Evolutionary conservation across 2,113 vertebrate genomes (phyloP).

Genomic region (Corvus hawaiiensis): DNA sequence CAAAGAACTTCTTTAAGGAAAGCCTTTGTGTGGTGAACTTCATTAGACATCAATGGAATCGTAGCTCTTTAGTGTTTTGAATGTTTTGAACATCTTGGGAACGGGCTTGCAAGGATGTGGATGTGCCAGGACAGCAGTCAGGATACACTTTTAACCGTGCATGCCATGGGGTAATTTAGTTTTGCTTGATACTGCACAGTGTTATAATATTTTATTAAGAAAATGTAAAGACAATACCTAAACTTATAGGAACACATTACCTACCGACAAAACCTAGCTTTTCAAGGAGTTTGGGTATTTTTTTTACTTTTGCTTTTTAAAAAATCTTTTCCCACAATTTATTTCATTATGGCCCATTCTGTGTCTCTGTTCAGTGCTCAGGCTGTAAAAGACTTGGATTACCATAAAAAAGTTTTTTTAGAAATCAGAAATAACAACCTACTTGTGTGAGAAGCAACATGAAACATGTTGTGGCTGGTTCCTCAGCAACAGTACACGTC

Average conservation of each 20-base stretch:
- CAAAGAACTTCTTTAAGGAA: neutral
- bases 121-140: neutral
- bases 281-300: neutral
- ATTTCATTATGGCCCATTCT: neutral
- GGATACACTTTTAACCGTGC: neutral
- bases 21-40: neutral
- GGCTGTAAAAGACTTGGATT: neutral
- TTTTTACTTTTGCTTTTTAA: neutral
- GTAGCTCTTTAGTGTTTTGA: neutral
- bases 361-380: neutral
- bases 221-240: neutral
- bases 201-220: neutral
- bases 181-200: neutral
- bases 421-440: neutral
- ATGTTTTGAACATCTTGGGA: neutral
- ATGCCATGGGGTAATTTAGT: neutral
- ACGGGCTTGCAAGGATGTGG: rapidly evolving
- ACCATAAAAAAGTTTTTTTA: neutral
- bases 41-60: neutral
- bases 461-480: neutral
- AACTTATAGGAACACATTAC: neutral
- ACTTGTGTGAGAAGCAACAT: neutral
- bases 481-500: neutral
- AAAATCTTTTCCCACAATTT: neutral
- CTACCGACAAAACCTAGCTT: neutral